Base-by-base conservation (phyloP, 2,888 invertebrate species). In the Vandiemenella viatica region DNA sequence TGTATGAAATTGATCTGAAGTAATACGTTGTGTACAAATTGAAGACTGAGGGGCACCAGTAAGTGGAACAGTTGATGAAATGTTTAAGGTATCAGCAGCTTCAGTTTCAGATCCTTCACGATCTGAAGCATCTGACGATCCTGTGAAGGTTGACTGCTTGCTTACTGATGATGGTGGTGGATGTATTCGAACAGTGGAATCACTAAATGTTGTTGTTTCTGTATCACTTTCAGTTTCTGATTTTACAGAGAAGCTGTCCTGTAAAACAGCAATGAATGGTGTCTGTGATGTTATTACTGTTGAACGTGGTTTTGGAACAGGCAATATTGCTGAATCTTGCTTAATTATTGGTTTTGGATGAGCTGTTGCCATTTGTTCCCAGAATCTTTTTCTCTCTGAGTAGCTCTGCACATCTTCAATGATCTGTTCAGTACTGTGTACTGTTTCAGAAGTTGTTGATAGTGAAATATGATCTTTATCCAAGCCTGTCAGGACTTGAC, bases 341-440 rank as follows among this genome's bases (percentile, higher is more conserved):
- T 43, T 48, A 15, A 23, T 22, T 2, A 47, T 43, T 58, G 17
- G 46, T 51, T 45, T 46, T 18, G 20, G 49, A 52, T 22, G 56
- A 23, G 60, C 56, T 23, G 57, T 55, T 43, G 59, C 57, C 64
- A 57, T 59, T 65, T 62, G 58, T 55, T 73, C 73, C 73, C 73
- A 73, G 58, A 73, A 73, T 55, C 67, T 67, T 57, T 69, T 72
- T 53, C 67, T 67, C 48, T 69, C 67, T 15, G 65, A 65, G 55
- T 72, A 72, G 50, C 65, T 66, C 56, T 65, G 65, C 26, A 63
- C 58, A 49, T 62, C 60, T 50, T 59, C 32, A 10, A 32, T n/a
- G n/a, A 32, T n/a, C n/a, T 32, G 32, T 4, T 32, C 32, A 32
- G 32, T n/a, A 32, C n/a, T 32, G 3, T 32, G 32, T 32, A 32